Evolutionary conservation across 2,797 vertebrate genomes (phyloP).

Genomic region (Mergus octosetaceus): DNA sequence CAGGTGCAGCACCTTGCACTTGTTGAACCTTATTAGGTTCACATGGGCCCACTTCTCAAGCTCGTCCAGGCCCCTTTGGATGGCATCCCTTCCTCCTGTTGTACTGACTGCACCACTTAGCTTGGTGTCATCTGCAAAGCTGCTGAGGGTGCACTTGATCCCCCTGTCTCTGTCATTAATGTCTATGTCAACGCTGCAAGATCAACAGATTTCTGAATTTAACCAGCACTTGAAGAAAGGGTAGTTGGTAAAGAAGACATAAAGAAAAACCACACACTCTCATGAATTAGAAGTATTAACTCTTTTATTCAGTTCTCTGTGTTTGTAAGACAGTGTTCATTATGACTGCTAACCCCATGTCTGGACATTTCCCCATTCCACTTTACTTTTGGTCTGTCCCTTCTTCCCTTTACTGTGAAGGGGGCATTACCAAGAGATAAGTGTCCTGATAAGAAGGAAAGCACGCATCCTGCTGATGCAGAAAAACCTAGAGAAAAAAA

Average conservation of each 20-base stretch:
- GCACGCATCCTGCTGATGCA: background rate
- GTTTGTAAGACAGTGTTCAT: background rate
- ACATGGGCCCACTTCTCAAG: too few relatives aligned
- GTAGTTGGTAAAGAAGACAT: background rate
- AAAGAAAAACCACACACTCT: conserved; percentile 27
- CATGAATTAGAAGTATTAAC: background rate
- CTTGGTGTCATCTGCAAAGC: too few relatives aligned
- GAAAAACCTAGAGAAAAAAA: conserved; percentile 63
- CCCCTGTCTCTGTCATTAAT: too few relatives aligned
- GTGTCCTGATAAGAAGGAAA: background rate
- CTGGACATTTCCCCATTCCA: background rate
- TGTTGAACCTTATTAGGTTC: too few relatives aligned
- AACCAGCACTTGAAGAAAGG: background rate
- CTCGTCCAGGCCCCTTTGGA: too few relatives aligned
- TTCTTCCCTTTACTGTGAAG: conserved; percentile 14
- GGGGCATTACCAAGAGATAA: background rate
- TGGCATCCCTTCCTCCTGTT: too few relatives aligned
- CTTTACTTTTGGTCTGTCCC: background rate
- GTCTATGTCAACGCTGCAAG: background rate
- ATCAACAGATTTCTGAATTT: background rate
- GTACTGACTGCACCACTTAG: too few relatives aligned
- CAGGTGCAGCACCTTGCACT: too few relatives aligned
- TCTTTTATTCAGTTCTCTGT: conserved; percentile 58
- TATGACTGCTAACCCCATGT: background rate
- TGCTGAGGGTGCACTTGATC: too few relatives aligned